Conservation (phyloP, 2,888 invertebrate genomes). For the Cyclophora albipunctata region DNA sequence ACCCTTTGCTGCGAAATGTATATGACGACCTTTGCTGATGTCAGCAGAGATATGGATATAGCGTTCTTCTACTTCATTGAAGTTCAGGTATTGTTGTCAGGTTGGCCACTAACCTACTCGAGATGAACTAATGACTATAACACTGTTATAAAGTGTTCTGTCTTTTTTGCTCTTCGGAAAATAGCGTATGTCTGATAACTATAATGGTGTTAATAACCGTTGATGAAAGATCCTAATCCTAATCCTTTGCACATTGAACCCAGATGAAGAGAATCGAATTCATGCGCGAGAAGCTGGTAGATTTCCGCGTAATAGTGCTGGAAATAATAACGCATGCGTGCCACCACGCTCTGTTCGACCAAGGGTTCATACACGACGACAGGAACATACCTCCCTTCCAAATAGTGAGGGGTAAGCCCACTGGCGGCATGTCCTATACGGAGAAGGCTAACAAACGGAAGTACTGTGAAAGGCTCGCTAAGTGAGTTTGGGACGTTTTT, state of each 20-base stretch:
- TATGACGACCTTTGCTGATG: constrained; percentile 77
- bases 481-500: constrained; percentile 67
- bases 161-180: no score
- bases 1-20: constrained; percentile 79
- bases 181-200: no score
- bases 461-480: constrained; percentile 85
- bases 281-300: constrained; percentile 42
- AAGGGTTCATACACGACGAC: constrained; percentile 88
- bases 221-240: no score
- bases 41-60: constrained; percentile 60
- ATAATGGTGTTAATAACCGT: no score
- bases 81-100: constrained; percentile 68
- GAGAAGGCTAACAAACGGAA: constrained; percentile 89
- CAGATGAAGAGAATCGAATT: constrained; percentile 68
- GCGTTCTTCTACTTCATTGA: constrained; percentile 82
- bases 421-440: constrained; percentile 87
- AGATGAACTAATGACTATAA: no score
- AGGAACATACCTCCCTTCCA: constrained; percentile 64
- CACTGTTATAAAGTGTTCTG: no score
- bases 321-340: constrained; percentile 78
- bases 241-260: no score
- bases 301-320: constrained; percentile 55
- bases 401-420: constrained; percentile 74
- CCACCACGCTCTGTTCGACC: constrained; percentile 81
- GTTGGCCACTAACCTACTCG: no score